A percentile compares a stretch with the other conserved stretches of the same genome.
These are phyloP conservation scores for Tragelaphus strepsiceros DNA, from an alignment of 2,113 vertebrate species.

Conservation along the genomic window DNA sequence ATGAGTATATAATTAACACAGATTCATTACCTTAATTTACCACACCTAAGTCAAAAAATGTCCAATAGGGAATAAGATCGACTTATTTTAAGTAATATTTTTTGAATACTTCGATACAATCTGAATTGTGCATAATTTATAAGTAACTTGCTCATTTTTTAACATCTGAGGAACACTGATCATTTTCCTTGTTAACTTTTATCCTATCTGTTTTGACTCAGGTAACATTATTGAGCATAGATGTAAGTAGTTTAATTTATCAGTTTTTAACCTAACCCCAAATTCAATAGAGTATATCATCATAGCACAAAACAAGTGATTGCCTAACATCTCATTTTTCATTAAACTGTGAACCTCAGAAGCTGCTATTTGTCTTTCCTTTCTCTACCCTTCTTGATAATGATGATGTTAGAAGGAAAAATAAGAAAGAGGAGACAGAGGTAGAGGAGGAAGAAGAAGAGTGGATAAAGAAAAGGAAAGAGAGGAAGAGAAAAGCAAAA, in stretches of 20 bases:
- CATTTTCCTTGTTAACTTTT: not conserved
- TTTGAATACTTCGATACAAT: not conserved
- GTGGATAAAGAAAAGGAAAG: too few relatives aligned
- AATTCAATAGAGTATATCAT: not conserved
- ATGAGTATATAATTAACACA: not conserved
- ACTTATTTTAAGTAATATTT: not conserved
- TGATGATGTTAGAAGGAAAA: too few relatives aligned
- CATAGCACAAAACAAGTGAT: not conserved
- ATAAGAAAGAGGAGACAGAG: not conserved
- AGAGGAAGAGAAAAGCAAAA: not conserved
- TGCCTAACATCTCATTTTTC: not conserved
- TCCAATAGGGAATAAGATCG: not conserved
- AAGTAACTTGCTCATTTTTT: not conserved
- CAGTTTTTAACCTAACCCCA: not conserved
- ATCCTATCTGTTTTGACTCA: not conserved
- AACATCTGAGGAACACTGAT: not conserved
- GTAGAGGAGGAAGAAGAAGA: not conserved
- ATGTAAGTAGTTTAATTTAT: not conserved
- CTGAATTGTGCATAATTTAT: not conserved
- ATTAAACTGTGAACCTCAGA: not conserved
- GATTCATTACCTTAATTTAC: not conserved
- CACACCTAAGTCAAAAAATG: not conserved
- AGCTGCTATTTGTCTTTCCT: rapidly evolving
- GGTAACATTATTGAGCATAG: not conserved
- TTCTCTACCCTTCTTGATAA: not conserved